These are phyloP conservation scores for Iguana delicatissima DNA, from an alignment of 2,797 vertebrate genomes.

Conservation along the genomic window DNA sequence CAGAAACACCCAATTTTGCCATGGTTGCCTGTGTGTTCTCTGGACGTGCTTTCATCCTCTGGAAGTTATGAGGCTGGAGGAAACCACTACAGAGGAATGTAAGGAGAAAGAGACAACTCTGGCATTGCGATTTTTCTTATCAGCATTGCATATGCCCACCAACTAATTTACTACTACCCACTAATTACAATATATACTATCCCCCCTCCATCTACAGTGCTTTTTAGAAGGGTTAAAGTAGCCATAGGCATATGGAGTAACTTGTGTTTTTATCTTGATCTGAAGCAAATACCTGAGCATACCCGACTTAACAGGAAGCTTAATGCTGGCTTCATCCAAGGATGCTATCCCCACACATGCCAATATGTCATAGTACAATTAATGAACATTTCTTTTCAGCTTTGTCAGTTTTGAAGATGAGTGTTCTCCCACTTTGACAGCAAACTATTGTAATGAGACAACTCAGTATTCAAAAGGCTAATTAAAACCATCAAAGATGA, in stretches of 20 bases:
- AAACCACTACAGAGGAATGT: neutral
- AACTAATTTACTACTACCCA: neutral
- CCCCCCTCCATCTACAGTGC: neutral
- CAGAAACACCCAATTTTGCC: neutral
- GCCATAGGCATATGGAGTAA: no score
- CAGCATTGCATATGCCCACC: neutral
- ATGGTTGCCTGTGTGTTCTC: neutral
- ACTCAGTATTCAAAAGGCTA: slow-evolving; percentile 5
- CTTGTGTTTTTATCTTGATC: neutral
- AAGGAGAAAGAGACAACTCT: neutral
- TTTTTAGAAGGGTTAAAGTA: neutral
- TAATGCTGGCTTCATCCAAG: neutral
- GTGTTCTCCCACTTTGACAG: no score
- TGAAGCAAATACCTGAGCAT: neutral
- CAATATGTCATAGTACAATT: neutral
- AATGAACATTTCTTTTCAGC: neutral
- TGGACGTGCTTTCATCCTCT: neutral
- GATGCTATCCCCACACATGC: neutral
- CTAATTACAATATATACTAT: neutral
- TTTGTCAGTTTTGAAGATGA: neutral
- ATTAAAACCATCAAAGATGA: neutral
- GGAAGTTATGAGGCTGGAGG: neutral
- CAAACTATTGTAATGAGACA: neutral
- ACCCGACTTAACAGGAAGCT: neutral
- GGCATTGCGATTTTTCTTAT: neutral